Base-by-base conservation (phyloP, 2,888 invertebrate species). In the Euphydryas editha region DNA sequence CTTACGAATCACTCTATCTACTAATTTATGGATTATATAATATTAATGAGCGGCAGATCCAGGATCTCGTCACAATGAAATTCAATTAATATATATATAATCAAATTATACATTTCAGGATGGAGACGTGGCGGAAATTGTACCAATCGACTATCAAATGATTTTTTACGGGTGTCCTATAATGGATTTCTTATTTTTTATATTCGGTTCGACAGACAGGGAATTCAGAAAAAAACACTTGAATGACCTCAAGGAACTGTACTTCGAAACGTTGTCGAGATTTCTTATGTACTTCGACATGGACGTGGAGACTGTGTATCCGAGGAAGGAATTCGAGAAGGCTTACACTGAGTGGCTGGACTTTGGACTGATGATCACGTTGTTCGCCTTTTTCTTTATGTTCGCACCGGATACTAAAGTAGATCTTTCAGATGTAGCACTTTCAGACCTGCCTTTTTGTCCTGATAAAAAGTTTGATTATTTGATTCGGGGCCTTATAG, bases 71-170 rank as follows among this genome's bases (percentile, higher is more conserved):
- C 5, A 30, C 6, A 30, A 30, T 7, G 5, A 30, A 30, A 30
- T 8, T 30, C 30, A 5, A 30, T 7, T 7, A 30, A 1, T 30
- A 30, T 30, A 7, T 39, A 10, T 39, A 39, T 15, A 39, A 44
- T 44, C 15, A n/a, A n/a, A 5, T 44, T 44, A n/a, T 3, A 44
- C 5, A 2, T 44, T 15, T n/a, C n/a, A 44, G 42, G 42, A n/a
- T 2, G 76, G 74, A 0, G 57, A 72, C 10, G 57, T 76, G 15
- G 54, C 44, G 0, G 75, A 81, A 51, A 70, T 82, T 2, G 70
- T 79, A 3, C 69, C 75, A 0, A 68, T 86, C 2, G 87, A 87
- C 67, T 87, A 79, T 42, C 87, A 87, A 59, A 36, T 82, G 0
- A 62, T 79, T 0, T 68, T 77, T 69, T 81, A 75, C 61, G 84